Evolutionary conservation across 1,140 invertebrate species (phyloP).

Genomic region (Brachionus paranguensis): DNA sequence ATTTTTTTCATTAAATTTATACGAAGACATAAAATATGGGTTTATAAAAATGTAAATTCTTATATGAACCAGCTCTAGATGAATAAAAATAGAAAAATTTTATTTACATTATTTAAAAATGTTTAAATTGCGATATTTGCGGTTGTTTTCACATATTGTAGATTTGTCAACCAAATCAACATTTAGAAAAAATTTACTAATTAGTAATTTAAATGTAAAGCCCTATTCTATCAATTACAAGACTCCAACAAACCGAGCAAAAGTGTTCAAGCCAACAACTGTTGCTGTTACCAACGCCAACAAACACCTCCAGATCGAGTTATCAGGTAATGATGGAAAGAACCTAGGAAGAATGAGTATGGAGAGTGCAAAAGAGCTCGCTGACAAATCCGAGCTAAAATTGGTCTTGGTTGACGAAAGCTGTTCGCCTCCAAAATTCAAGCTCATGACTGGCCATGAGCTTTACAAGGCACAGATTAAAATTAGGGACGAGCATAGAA

Average conservation of each 20-base stretch:
- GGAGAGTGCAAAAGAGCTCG: slow-evolving; percentile 18
- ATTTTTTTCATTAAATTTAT: not conserved
- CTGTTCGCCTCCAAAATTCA: slow-evolving; percentile 15
- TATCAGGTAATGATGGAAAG: not conserved
- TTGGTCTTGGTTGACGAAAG: slow-evolving; percentile 16
- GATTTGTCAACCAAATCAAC: not conserved
- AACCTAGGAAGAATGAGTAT: not conserved
- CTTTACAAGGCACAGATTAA: slow-evolving; percentile 31
- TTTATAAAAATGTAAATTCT: not conserved
- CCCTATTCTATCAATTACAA: slow-evolving; percentile 2
- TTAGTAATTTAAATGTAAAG: not conserved
- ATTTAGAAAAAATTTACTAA: not conserved
- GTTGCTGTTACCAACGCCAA: slow-evolving; percentile 33
- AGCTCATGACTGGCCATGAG: slow-evolving; percentile 34
- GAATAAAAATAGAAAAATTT: not conserved
- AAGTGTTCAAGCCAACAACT: slow-evolving; percentile 30
- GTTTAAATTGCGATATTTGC: not conserved
- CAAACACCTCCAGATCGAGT: not conserved
- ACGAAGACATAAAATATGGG: too few species aligned
- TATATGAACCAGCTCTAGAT: not conserved
- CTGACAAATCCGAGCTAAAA: not conserved
- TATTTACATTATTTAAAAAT: not conserved
- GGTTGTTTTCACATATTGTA: not conserved
- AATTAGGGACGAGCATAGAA: not conserved
- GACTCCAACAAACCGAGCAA: slow-evolving; percentile 4